These are phyloP conservation scores for Lepidothrix coronata DNA, from an alignment of 2,113 vertebrate genomes.

Conservation along the genomic window DNA sequence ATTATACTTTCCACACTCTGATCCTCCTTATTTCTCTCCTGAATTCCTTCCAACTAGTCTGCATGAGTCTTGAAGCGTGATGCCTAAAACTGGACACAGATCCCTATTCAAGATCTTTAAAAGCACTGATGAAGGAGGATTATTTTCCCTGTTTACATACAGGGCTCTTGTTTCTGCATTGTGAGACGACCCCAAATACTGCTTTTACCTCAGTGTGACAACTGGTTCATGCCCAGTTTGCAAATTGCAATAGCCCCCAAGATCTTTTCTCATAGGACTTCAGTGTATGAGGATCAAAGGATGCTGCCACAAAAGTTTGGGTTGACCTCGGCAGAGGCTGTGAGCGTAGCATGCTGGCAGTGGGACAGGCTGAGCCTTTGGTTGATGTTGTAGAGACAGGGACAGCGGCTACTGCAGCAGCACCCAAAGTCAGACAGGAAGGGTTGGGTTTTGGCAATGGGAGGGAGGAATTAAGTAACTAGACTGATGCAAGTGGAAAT, in stretches of 20 bases:
- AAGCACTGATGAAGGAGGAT: neutral
- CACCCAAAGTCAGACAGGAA: neutral
- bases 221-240: neutral
- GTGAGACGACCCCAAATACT: neutral
- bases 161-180: neutral
- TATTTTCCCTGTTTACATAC: slow-evolving; percentile 9
- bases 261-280: neutral
- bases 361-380: neutral
- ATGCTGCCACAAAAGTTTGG: neutral
- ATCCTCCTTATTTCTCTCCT: slow-evolving; percentile 34
- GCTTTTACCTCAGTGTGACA: neutral
- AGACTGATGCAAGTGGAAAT: neutral
- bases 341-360: rapidly evolving
- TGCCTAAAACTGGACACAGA: slow-evolving; percentile 26
- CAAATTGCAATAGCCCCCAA: neutral
- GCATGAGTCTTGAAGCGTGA: neutral
- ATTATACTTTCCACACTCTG: neutral
- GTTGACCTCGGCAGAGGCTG: neutral
- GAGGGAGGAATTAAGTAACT: neutral
- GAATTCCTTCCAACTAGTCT: neutral
- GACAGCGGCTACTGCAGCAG: neutral
- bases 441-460: neutral
- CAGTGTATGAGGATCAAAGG: neutral
- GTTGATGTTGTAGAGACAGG: neutral
- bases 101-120: neutral